These are phyloP conservation scores for Bagarius yarrelli DNA, from an alignment of 2,113 vertebrate species.

Conservation along the genomic window DNA sequence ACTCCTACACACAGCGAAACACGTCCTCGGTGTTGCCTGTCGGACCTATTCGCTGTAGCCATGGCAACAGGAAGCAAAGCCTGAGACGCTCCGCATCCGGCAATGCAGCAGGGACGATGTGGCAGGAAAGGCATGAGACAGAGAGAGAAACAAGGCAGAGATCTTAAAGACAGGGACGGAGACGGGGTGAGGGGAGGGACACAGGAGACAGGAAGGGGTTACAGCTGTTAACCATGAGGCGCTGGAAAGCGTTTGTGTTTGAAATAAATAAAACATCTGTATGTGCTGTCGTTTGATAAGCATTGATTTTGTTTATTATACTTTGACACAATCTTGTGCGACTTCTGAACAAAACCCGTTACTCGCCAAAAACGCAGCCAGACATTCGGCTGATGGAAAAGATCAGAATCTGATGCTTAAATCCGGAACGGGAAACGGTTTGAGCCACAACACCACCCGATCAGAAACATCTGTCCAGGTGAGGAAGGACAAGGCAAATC, in stretches of 20 bases:
- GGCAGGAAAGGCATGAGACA: neutral
- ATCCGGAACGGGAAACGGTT: neutral
- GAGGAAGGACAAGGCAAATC: neutral
- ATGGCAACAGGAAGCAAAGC: constrained; percentile 52
- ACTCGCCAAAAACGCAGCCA: no score
- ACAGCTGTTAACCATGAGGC: no score
- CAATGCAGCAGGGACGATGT: neutral
- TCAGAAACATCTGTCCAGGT: neutral
- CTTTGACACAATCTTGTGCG: no score
- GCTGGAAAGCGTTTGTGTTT: no score
- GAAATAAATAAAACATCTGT: no score
- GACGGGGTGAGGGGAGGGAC: neutral
- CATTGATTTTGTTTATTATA: no score
- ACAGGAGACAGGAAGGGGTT: neutral
- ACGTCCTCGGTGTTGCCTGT: constrained; percentile 4
- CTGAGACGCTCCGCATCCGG: neutral
- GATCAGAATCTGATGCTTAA: neutral
- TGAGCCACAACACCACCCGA: neutral
- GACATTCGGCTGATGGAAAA: no score
- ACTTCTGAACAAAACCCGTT: no score
- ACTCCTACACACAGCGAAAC: neutral
- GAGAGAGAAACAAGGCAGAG: neutral
- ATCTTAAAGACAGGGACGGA: neutral
- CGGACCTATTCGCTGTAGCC: constrained; percentile 42
- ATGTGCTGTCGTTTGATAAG: no score